Percentiles rank a stretch among this genome's conserved stretches.
Conservation (phyloP, 2,113 vertebrate genomes). For the Hippocampus abdominalis region DNA sequence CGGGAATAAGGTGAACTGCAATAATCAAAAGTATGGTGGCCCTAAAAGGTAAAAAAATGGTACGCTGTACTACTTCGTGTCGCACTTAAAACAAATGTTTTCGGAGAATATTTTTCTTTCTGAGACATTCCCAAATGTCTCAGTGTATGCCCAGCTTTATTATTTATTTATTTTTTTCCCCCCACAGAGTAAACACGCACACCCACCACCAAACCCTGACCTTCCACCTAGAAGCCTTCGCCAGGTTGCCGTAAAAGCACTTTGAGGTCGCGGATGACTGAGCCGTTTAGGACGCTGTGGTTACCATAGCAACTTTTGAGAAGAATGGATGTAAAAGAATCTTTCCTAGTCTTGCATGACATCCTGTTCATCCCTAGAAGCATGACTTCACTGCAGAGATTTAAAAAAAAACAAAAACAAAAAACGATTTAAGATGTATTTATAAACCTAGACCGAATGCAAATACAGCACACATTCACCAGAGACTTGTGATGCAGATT, state of each 20-base stretch:
- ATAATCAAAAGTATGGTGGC: background rate
- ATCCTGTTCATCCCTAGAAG: constrained; percentile 66
- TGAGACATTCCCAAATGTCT: background rate
- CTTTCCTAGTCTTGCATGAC: constrained; percentile 71
- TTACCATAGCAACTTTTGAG: background rate
- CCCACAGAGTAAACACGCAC: background rate
- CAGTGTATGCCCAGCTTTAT: background rate
- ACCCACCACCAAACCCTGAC: background rate
- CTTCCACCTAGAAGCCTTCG: background rate
- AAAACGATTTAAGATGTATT: constrained; percentile 39
- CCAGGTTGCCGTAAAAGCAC: constrained; percentile 1
- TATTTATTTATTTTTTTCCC: background rate
- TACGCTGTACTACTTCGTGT: background rate
- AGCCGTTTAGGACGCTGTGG: background rate
- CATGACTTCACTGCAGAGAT: constrained; percentile 57
- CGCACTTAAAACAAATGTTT: background rate
- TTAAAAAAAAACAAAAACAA: constrained; percentile 34
- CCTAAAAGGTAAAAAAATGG: background rate
- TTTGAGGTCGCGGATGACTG: background rate
- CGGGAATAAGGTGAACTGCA: no score
- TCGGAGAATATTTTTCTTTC: background rate
- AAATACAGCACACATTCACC: constrained; percentile 46
- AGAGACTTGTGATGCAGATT: constrained; percentile 33
- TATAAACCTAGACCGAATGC: constrained; percentile 50
- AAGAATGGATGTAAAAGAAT: constrained; percentile 3